Evolutionary conservation across 2,797 vertebrate genomes (phyloP).

Genomic region (Gadopsis bispinosus): DNA sequence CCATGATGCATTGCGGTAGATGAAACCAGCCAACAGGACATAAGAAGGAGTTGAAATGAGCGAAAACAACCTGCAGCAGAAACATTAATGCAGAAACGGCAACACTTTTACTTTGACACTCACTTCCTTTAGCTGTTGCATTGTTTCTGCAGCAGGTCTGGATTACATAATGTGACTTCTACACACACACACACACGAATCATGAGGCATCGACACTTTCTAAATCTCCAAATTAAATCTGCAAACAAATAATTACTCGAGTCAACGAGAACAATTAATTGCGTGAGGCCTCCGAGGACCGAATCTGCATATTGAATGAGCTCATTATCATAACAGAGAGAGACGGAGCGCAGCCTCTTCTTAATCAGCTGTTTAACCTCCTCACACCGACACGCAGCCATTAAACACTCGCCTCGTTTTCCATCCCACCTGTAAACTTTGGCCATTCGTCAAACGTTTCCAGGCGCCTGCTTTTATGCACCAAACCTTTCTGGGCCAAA

Average conservation of each 20-base stretch:
- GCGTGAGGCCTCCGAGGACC: constrained; percentile 57
- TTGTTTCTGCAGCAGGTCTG: constrained; percentile 11
- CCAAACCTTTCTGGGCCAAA: too few relatives aligned
- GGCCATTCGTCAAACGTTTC: too few relatives aligned
- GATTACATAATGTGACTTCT: constrained; percentile 15
- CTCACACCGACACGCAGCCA: constrained; percentile 5
- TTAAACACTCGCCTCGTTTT: not conserved
- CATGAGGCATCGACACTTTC: constrained; percentile 21
- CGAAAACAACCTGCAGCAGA: too few relatives aligned
- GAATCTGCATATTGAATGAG: constrained; percentile 70
- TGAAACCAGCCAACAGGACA: too few relatives aligned
- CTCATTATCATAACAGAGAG: constrained; percentile 73
- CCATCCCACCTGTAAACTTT: not conserved
- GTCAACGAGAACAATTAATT: constrained; percentile 76
- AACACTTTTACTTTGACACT: too few relatives aligned
- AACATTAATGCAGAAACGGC: too few relatives aligned
- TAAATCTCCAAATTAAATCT: constrained; percentile 71
- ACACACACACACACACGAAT: constrained; percentile 16
- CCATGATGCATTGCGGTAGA: too few relatives aligned
- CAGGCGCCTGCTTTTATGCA: too few relatives aligned
- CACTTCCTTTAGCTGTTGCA: not conserved
- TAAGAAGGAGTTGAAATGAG: too few relatives aligned
- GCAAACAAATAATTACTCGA: constrained; percentile 77
- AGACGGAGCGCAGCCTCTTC: constrained; percentile 13
- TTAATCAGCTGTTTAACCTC: constrained; percentile 47